phyloP scores from a whole-genome alignment of 2,113 vertebrate species.

The Orycteropus afer region DNA sequence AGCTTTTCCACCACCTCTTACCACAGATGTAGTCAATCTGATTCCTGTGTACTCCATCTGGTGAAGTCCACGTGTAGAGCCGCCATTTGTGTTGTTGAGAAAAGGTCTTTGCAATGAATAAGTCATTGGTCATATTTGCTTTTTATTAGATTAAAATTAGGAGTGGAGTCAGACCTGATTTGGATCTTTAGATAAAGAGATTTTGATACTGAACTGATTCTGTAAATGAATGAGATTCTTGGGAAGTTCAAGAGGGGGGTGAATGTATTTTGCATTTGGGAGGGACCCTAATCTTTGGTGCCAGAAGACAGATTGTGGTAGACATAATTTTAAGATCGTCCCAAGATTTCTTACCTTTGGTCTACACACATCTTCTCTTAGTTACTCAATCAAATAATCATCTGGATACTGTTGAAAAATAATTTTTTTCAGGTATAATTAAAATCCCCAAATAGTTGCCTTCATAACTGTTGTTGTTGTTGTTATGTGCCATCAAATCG shows the following conservation, averaged over 20 bases:
- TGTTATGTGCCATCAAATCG: no score
- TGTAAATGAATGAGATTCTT: neutral
- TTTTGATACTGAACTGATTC: neutral
- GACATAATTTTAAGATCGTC: no score
- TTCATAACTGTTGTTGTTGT: no score
- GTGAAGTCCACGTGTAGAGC: no score
- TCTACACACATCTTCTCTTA: neutral
- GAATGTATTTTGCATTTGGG: neutral
- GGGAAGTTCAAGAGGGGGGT: neutral
- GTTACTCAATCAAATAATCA: neutral
- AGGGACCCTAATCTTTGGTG: neutral
- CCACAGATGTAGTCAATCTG: no score
- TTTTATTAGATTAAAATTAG: neutral
- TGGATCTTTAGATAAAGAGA: neutral
- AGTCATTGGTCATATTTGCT: no score
- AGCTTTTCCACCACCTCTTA: no score
- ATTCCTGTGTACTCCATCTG: no score
- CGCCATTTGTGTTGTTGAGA: no score
- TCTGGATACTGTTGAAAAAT: neutral
- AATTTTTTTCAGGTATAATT: neutral
- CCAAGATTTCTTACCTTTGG: neutral
- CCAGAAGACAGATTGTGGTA: neutral
- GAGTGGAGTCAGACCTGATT: neutral
- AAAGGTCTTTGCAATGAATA: no score
- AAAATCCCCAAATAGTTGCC: neutral